Percentiles rank a stretch among this genome's conserved stretches.
These are phyloP conservation scores for Heloderma charlesbogerti DNA, from an alignment of 2,113 vertebrate species.

Conservation along the genomic window DNA sequence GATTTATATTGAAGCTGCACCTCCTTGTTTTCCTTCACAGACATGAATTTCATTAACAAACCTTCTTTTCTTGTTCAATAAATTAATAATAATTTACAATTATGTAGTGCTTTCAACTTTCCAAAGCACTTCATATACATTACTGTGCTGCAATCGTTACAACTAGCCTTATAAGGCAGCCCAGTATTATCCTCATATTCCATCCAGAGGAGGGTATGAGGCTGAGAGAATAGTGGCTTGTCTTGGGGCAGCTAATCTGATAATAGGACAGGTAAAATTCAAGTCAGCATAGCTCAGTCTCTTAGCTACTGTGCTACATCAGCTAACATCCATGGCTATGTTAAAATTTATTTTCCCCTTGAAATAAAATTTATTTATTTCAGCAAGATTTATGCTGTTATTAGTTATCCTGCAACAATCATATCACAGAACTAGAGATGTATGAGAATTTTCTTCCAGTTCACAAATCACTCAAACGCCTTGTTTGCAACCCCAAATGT, in stretches of 20 bases:
- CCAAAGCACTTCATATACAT: background rate
- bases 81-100: background rate
- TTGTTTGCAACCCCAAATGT: too few relatives aligned
- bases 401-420: slow-evolving; percentile 5
- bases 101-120: background rate
- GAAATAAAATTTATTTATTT: too few relatives aligned
- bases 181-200: background rate
- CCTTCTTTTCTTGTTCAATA: background rate
- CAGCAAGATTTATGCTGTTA: background rate
- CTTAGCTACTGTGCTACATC: too few relatives aligned
- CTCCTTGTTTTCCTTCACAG: slow-evolving; percentile 9
- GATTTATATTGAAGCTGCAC: background rate
- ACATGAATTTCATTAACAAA: background rate
- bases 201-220: background rate
- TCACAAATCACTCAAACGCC: too few relatives aligned
- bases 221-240: background rate
- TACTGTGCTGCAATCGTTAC: background rate
- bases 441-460: too few relatives aligned
- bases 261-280: background rate
- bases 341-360: background rate
- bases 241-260: background rate
- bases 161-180: background rate
- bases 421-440: too few relatives aligned
- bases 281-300: background rate
- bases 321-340: background rate